phyloP scores from a whole-genome alignment of 1,140 invertebrate genomes.

The Amphibalanus amphitrite region DNA sequence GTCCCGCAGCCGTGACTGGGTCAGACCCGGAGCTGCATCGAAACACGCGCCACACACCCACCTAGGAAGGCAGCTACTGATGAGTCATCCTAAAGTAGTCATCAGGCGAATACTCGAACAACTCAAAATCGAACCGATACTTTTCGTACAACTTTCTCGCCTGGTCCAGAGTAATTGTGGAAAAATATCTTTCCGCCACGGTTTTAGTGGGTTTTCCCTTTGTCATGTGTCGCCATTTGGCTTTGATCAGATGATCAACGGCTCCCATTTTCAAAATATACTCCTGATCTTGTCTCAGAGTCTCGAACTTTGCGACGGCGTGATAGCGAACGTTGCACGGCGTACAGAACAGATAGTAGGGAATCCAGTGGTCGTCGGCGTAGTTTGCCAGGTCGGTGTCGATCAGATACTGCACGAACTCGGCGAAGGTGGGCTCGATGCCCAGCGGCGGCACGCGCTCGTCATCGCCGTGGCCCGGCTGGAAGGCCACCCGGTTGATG shows the following conservation, averaged over 20 bases:
- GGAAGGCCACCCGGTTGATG: neutral
- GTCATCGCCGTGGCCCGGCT: neutral
- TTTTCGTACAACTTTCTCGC: conserved; percentile 44
- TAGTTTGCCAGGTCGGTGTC: conserved; percentile 21
- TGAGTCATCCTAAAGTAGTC: conserved; percentile 32
- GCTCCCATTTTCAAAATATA: conserved; percentile 42
- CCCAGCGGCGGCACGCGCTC: conserved; percentile 23
- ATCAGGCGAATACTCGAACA: conserved; percentile 60
- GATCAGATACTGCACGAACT: conserved; percentile 37
- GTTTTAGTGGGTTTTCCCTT: conserved; percentile 26
- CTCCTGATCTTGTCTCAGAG: conserved; percentile 52
- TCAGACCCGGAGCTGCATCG: too few relatives aligned
- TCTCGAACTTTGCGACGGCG: conserved; percentile 75
- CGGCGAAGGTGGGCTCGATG: conserved; percentile 45
- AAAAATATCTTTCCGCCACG: conserved; percentile 45
- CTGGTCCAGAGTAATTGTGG: conserved; percentile 37
- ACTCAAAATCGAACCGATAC: conserved; percentile 52
- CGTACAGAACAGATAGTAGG: conserved; percentile 49
- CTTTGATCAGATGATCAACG: conserved; percentile 51
- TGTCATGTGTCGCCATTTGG: conserved; percentile 61
- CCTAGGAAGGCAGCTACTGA: too few relatives aligned
- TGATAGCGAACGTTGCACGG: conserved; percentile 56
- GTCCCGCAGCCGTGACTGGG: too few relatives aligned
- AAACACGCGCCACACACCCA: too few relatives aligned
- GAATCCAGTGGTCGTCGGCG: conserved; percentile 50